Evolutionary conservation across 2,113 vertebrate species (phyloP), one percentile per base, ranked within the genome.

Genomic region (Pygoscelis antarcticus): DNA sequence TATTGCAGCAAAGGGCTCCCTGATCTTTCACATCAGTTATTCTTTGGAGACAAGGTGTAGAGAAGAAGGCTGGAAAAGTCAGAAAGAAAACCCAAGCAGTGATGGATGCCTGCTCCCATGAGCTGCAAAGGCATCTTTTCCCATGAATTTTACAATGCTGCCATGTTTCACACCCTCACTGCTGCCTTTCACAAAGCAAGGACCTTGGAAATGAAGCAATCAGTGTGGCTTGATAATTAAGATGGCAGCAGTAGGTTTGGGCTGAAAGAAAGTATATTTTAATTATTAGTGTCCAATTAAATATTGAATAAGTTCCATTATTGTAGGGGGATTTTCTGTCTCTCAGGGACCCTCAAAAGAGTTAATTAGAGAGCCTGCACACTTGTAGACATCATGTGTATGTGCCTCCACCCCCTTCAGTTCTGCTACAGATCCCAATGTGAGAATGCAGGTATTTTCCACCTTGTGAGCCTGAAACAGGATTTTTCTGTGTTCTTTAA

Each of bases 211-310:
- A 95, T 77, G 82, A 95, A 96, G 89, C 2, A 0, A 94, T 96
- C 91, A 85, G 54, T 1, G 19, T 7, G 1, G 27, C 66, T 66
- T 69, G 1, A 0, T 91, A 96, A 96, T 97, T 95, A 52, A 79
- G 54, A 77, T 90, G 82, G 93, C 94, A 96, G 91, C 42, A 14
- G 70, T 85, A 62, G 87, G 71, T 83, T 66, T 74, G 55, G 84
- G 51, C 75, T 95, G 93, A 95, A 95, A 96, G 77, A 75, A 95
- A 58, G 70, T 96, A 69, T 96, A 80, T 94, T 97, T 97, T 94
- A 97, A 96, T 97, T 97, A 95, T 97, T 96, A 96, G 94, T 80
- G 89, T 95, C 93, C 94, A 95, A 97, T 97, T 97, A 95, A 96
- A 95, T 96, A 94, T 83, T 93, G 87, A 95, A 74, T 93, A 92